A percentile compares a stretch with the other conserved stretches of the same genome.
Evolutionary conservation across 2,797 vertebrate genomes (phyloP).

Genomic region (Hoplostethus atlanticus): DNA sequence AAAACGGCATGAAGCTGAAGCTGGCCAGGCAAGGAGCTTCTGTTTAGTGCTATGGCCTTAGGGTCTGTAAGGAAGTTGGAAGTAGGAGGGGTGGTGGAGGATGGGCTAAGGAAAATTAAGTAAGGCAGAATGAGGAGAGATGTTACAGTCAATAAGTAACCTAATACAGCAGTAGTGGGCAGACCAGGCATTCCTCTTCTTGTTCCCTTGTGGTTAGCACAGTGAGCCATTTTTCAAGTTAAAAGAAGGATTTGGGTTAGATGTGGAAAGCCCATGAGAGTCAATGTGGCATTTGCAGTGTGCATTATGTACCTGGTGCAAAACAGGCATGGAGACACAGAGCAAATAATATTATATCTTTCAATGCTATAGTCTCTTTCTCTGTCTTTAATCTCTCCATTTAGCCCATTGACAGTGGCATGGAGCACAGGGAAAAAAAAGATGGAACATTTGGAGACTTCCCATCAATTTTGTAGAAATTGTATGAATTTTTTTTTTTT

Average conservation of each 20-base stretch:
- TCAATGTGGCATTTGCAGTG: conserved; percentile 78
- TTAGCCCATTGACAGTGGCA: neutral
- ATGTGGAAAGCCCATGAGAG: conserved; percentile 83
- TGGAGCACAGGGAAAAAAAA: neutral
- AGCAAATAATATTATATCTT: conserved; percentile 40
- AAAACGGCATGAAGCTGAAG: conserved; percentile 42
- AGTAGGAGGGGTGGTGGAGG: conserved; percentile 42
- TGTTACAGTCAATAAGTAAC: conserved; percentile 87
- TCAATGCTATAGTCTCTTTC: conserved; percentile 7
- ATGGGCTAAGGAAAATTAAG: conserved; percentile 60
- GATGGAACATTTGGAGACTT: too few species aligned
- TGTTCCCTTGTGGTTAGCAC: conserved; percentile 81
- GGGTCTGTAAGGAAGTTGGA: conserved; percentile 41
- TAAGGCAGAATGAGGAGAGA: conserved; percentile 72
- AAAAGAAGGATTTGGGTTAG: conserved; percentile 90
- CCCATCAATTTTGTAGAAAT: neutral
- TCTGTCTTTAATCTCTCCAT: neutral
- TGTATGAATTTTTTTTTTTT: neutral
- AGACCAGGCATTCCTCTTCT: conserved; percentile 78
- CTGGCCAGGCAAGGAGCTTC: conserved; percentile 15
- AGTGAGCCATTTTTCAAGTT: conserved; percentile 86
- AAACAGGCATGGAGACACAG: conserved; percentile 36
- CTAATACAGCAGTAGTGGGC: conserved; percentile 74
- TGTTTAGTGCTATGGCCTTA: conserved; percentile 37
- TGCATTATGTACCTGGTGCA: conserved; percentile 56